Evolutionary conservation across 2,797 vertebrate species (phyloP).

Genomic region (Halcyon leucocephala): DNA sequence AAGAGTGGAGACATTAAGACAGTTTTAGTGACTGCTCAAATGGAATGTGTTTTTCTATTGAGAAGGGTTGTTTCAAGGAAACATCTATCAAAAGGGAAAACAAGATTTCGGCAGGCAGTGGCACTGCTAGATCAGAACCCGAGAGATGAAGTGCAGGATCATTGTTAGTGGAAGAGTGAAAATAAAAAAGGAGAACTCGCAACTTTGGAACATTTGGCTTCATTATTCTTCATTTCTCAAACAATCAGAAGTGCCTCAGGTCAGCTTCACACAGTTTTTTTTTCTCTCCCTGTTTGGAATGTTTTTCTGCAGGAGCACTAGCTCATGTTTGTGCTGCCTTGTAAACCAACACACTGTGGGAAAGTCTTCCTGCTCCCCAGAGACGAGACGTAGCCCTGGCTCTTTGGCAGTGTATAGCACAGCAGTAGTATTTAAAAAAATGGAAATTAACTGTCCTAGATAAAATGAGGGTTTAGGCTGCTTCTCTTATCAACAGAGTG

Average conservation of each 20-base stretch:
- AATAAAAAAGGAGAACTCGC: conserved; percentile 26
- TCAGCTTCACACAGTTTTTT: not conserved
- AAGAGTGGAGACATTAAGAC: conserved; percentile 10
- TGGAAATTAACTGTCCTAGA: not conserved
- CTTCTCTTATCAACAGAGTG: not conserved
- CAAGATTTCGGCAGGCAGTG: conserved; percentile 20
- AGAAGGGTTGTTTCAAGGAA: conserved; percentile 45
- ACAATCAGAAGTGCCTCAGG: conserved; percentile 27
- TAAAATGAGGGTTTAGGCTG: not conserved
- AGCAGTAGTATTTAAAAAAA: not conserved
- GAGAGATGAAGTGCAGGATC: conserved; percentile 8
- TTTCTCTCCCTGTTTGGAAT: not conserved
- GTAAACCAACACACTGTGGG: not conserved
- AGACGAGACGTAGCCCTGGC: not conserved
- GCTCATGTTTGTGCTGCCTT: not conserved
- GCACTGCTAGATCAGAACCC: not conserved
- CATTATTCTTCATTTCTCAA: conserved; percentile 40
- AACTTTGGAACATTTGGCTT: conserved; percentile 44
- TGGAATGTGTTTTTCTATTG: conserved; percentile 36
- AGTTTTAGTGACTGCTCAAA: conserved; percentile 48
- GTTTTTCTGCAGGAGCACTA: not conserved
- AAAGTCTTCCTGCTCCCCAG: not conserved
- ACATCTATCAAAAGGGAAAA: conserved; percentile 45
- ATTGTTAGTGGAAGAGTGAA: not conserved
- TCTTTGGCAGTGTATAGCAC: not conserved